Percentiles rank a stretch among this genome's conserved stretches.
These are phyloP conservation scores for Sceliomorpha sp. DNA, from an alignment of 2,888 invertebrate genomes.

Conservation along the genomic window DNA sequence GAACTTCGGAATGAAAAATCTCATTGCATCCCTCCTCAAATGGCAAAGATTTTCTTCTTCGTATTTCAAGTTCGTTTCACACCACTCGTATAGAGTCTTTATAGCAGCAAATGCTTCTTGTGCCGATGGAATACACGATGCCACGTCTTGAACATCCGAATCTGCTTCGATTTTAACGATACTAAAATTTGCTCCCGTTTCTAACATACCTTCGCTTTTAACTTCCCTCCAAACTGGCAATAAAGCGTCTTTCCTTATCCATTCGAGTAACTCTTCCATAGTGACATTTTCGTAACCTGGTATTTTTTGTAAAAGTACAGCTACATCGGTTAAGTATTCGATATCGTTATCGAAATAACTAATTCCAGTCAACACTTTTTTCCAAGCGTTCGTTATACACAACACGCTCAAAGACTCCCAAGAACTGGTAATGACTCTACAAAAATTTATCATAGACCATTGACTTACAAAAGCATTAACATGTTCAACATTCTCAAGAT, in stretches of 20 bases:
- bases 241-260: slow-evolving; percentile 3
- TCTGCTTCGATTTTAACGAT: slow-evolving; percentile 1
- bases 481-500: neutral
- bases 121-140: slow-evolving; percentile 23
- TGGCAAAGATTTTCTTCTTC: slow-evolving; percentile 8
- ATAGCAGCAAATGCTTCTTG: slow-evolving; percentile 29
- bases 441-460: slow-evolving; percentile 8
- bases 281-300: neutral
- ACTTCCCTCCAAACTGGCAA: slow-evolving; percentile 9
- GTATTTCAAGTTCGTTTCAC: slow-evolving; percentile 25
- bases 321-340: slow-evolving; percentile 1
- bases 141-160: slow-evolving; percentile 2
- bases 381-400: slow-evolving; percentile 11
- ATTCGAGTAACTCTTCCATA: slow-evolving; percentile 4
- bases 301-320: slow-evolving; percentile 6
- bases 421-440: slow-evolving; percentile 1
- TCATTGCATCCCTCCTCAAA: no score
- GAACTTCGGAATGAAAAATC: no score
- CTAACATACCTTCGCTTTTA: slow-evolving; percentile 1
- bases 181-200: no score
- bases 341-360: slow-evolving; percentile 16
- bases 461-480: slow-evolving; percentile 6
- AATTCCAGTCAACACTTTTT: slow-evolving; percentile 1
- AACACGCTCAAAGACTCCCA: slow-evolving; percentile 12
- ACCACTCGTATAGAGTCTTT: slow-evolving; percentile 29